These are phyloP conservation scores for Drosophila prolongata DNA, from an alignment of 2,888 invertebrate species.

Conservation along the genomic window DNA sequence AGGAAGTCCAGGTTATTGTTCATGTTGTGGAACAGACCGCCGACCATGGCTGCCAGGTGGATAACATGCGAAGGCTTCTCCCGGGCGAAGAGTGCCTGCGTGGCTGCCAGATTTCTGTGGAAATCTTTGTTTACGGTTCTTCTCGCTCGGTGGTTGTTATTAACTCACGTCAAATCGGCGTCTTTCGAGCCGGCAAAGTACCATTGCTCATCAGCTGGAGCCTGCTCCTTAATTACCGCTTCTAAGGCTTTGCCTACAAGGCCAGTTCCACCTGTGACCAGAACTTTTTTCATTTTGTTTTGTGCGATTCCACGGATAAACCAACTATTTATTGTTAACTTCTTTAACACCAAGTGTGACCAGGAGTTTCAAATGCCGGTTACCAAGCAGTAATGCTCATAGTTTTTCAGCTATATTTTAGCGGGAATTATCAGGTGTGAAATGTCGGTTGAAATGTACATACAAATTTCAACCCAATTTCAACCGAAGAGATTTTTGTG, in stretches of 20 bases:
- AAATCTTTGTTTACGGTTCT: constrained; percentile 21
- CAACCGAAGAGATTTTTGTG: too few relatives aligned
- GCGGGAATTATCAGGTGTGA: neutral
- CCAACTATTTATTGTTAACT: constrained; percentile 9
- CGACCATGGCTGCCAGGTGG: constrained; percentile 99
- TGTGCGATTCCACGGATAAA: constrained; percentile 1
- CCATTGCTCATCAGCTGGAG: constrained; percentile 90
- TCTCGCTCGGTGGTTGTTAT: neutral
- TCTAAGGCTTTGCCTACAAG: constrained; percentile 96
- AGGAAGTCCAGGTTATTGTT: constrained; percentile 97
- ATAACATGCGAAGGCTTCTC: constrained; percentile 97
- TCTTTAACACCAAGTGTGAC: neutral
- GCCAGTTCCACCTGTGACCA: constrained; percentile 99
- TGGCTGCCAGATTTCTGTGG: constrained; percentile 89
- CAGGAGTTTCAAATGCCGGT: neutral
- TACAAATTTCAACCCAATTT: too few relatives aligned
- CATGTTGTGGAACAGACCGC: constrained; percentile 98
- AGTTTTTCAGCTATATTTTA: neutral
- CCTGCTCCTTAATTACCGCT: constrained; percentile 87
- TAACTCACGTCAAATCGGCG: constrained; percentile 92
- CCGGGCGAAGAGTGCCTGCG: constrained; percentile 91
- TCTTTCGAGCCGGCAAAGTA: constrained; percentile 96
- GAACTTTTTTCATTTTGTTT: constrained; percentile 74
- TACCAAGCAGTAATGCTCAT: neutral
- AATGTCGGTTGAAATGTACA: too few relatives aligned